Evolutionary conservation across 2,797 vertebrate species (phyloP).

Genomic region (Sphenopsis melanotis): DNA sequence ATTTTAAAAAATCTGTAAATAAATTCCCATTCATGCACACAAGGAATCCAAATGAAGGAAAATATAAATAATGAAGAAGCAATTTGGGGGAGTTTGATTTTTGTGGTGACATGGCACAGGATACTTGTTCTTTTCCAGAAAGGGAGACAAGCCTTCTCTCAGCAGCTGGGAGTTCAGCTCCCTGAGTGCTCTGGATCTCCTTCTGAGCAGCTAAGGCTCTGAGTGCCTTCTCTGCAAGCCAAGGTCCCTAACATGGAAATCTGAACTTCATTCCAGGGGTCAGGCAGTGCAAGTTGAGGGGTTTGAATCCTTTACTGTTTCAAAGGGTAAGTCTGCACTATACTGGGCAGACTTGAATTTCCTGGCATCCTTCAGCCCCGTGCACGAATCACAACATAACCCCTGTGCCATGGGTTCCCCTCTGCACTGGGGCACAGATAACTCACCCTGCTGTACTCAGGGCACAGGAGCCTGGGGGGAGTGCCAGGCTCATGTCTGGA

Average conservation of each 20-base stretch:
- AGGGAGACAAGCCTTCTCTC: neutral
- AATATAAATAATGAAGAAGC: neutral
- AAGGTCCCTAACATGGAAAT: neutral
- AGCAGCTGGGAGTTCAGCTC: neutral
- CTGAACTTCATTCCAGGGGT: neutral
- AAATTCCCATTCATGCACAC: neutral
- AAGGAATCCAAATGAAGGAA: neutral
- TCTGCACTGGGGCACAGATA: fast-evolving
- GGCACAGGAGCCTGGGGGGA: neutral
- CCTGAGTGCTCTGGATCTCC: neutral
- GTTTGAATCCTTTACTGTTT: neutral
- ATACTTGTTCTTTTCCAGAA: neutral
- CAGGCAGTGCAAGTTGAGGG: neutral
- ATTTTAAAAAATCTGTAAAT: neutral
- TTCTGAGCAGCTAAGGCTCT: neutral
- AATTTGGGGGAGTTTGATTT: neutral
- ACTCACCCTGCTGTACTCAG: neutral
- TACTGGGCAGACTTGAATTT: neutral
- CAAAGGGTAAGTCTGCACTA: neutral
- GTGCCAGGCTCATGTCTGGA: neutral
- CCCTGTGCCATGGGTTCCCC: fast-evolving
- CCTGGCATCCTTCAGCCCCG: neutral
- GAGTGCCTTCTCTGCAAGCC: neutral
- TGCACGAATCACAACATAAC: fast-evolving
- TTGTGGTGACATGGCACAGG: neutral